Base-by-base conservation (phyloP, 2,888 invertebrate genomes). In the Itoplectis maculator region DNA sequence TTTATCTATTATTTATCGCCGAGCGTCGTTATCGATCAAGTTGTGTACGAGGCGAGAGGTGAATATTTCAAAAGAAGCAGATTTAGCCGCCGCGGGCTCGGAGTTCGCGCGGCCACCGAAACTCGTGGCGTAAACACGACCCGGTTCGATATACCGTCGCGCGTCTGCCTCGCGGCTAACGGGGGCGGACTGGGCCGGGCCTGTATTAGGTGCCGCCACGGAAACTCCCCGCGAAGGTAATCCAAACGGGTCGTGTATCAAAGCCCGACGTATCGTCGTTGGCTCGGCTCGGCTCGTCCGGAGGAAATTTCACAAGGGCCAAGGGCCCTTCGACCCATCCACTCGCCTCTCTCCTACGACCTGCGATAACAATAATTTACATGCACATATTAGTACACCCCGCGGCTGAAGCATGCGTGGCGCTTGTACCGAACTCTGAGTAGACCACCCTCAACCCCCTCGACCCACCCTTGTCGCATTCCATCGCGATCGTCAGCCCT, bases 291-390 rank as follows among this genome's bases (percentile, higher is more conserved):
- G 65, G 9, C 70, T n/a, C 47, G 61, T 54, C 51, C 68, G 68
- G 68, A 68, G 73, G 61, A 61, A 81, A 81, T 81, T 77, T 77
- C 68, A 81, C 54, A 45, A 35, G 61, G 73, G 54, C 73, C 29
- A 5, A 54, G 45, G 73, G 69, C 15, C 42, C 20, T 69, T 37
- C 23, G 23, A 35, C 18, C 42, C 81, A 75, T 49, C 35, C 40
- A 8, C n/a, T n/a, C n/a, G n/a, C n/a, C n/a, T n/a, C n/a, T n/a
- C n/a, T n/a, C n/a, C n/a, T n/a, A n/a, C n/a, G n/a, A n/a, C n/a
- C n/a, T n/a, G 51, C 61, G 72, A 72, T 61, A 81, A 81, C 76
- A 77, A 65, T 81, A 68, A 81, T 81, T 77, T 63, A 81, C 76
- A 73, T 81, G 81, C 45, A 66, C 77, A 66, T 51, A 59, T 37